Evolutionary conservation across 2,797 vertebrate species (phyloP).

Genomic region (Melanogrammus aeglefinus): DNA sequence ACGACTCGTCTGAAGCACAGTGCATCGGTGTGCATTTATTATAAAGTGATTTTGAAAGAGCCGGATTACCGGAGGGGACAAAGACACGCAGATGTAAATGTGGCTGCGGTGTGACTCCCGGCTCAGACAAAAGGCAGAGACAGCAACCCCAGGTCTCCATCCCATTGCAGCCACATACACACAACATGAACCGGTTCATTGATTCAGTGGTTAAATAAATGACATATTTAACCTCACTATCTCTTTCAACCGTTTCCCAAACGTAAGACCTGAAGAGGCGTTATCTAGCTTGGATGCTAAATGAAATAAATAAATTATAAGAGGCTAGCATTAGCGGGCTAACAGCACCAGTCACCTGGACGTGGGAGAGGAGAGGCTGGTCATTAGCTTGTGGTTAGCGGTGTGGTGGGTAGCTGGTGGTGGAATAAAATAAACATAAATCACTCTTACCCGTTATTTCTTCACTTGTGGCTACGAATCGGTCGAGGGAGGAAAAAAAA

Average conservation of each 20-base stretch:
- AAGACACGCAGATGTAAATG: conserved; percentile 55
- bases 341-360: not conserved
- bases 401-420: not conserved
- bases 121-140: conserved; percentile 69
- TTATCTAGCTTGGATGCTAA: not conserved
- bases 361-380: not conserved
- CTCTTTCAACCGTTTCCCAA: not conserved
- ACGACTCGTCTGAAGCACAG: not conserved
- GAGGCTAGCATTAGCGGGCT: not conserved
- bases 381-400: not conserved
- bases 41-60: not conserved
- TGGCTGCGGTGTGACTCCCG: conserved; percentile 60
- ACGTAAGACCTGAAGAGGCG: not conserved
- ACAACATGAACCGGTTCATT: not conserved
- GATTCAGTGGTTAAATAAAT: not conserved
- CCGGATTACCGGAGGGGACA: not conserved
- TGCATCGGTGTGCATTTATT: not conserved
- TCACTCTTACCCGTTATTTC: not conserved
- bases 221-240: not conserved
- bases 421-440: not conserved
- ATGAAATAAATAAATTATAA: not conserved
- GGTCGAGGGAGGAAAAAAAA: not conserved
- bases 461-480: not conserved
- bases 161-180: not conserved
- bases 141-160: conserved; percentile 42